phyloP scores from a whole-genome alignment of 2,797 vertebrate genomes.

The Sebastes paucispinis region DNA sequence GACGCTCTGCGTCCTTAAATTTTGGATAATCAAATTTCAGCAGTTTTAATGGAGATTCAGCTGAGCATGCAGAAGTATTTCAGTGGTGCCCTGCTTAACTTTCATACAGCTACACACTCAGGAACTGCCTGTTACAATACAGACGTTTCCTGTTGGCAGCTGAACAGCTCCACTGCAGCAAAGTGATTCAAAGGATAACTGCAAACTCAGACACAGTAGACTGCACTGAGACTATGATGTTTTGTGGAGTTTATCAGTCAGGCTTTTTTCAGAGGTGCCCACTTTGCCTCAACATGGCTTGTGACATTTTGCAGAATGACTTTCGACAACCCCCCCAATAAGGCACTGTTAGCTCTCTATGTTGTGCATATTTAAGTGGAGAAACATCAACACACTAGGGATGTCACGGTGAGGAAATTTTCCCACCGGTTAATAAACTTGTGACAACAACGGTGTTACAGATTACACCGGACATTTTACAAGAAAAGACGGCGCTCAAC shows the following conservation, averaged over 20 bases:
- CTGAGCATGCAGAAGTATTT: not conserved
- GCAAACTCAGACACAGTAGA: not conserved
- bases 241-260: not conserved
- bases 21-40: not conserved
- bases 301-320: constrained; percentile 17
- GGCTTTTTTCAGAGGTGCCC: not conserved
- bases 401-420: no score
- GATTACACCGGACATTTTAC: no score
- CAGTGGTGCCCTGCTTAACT: not conserved
- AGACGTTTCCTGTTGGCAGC: constrained; percentile 33
- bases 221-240: not conserved
- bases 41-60: not conserved
- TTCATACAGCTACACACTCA: not conserved
- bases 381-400: not conserved
- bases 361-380: not conserved
- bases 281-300: not conserved
- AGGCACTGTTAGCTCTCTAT: not conserved
- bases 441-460: no score
- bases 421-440: no score
- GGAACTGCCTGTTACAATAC: constrained; percentile 2
- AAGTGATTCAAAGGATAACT: not conserved
- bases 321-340: not conserved
- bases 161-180: constrained; percentile 28
- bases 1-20: not conserved
- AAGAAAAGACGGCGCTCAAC: no score